Evolutionary conservation across 2,113 vertebrate species (phyloP).

Genomic region (Neotragus moschatus): DNA sequence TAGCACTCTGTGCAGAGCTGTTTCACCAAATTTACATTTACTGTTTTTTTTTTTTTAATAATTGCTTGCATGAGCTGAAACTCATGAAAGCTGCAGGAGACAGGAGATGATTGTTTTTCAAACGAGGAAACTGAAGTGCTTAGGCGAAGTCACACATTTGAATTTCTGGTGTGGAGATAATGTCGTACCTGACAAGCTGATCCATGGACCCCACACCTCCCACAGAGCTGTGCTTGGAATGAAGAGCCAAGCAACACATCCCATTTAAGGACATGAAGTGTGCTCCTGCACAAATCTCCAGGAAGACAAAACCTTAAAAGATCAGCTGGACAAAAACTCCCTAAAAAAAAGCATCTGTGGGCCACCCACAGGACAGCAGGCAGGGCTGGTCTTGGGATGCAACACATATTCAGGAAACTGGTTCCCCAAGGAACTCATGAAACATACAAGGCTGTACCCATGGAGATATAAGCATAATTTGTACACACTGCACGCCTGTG

Average conservation of each 20-base stretch:
- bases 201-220: background rate
- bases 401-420: background rate
- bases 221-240: background rate
- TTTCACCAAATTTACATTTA: background rate
- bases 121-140: background rate
- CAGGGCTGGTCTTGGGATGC: no score
- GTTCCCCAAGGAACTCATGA: no score
- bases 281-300: background rate
- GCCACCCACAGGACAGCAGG: background rate
- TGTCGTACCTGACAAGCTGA: background rate
- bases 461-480: fast-evolving
- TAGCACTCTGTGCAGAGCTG: background rate
- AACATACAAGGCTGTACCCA: background rate
- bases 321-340: background rate
- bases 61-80: background rate
- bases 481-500: fast-evolving
- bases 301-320: background rate
- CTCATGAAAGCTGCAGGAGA: background rate
- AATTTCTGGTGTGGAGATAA: background rate
- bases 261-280: background rate
- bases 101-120: background rate
- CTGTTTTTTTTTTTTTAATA: fast-evolving
- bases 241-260: background rate
- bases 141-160: background rate
- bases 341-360: background rate